Evolutionary conservation across 1,140 invertebrate species (phyloP), one percentile per base, ranked within the genome.

Genomic region (Drosophila murphyi): DNA sequence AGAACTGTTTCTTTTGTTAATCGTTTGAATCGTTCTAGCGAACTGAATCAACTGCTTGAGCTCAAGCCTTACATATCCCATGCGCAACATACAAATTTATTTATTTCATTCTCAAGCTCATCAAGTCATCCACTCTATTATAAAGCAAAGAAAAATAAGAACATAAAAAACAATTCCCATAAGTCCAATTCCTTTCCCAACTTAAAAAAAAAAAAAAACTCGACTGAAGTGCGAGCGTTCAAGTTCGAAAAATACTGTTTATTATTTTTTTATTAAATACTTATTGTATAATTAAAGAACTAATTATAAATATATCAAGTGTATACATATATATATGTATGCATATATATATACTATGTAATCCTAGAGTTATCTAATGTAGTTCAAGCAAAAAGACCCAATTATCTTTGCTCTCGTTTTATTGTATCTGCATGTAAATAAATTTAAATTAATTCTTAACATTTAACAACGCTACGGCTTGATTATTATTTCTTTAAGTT

Each of bases 361-460:
- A 75, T 71, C 51, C 70, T 88, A 88, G 83, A 50, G 55, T 67
- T 82, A 83, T 76, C 56, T 85, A 85, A 73, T 47, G 74, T 85
- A 85, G 81, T 80, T 72, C 68, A 82, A 88, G 83, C 85, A 83
- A 89, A 87, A 88, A 88, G 83, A 88, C 83, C 83, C 83, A 68
- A 62, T 82, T 60, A 78, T 77, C 57, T 87, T 86, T 87, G 82
- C 82, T 86, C 85, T 80, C 39, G 39, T 43, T 88, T 88, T 89
- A 88, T 85, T 88, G 86, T 89, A 89, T 81, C 78, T 88, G 83
- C 76, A 72, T 87, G 85, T 88, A 88, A 88, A 88, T 88, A 88
- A 88, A 88, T 89, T 89, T 80, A 77, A 89, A 83, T 83, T 88
- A 78, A 88, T 74, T 80, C 59, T 69, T 78, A 88, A 77, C 80